Conservation (phyloP, 1,140 invertebrate genomes). For the Lepidurus apus region DNA sequence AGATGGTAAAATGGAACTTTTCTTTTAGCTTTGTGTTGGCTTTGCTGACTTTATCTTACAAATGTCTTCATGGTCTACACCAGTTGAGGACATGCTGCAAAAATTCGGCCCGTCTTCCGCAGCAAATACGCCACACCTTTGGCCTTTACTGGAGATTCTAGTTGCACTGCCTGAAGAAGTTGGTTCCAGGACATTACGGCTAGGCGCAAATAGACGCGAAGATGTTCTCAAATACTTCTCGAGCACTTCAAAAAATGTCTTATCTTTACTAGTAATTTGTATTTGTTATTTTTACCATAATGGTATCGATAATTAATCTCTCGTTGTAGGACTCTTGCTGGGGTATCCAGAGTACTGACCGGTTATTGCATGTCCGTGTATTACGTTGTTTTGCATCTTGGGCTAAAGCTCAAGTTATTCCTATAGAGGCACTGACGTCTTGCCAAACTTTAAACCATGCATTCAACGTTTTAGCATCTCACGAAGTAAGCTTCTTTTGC, state of each 20-base stretch:
- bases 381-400: constrained; percentile 74
- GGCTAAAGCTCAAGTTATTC: constrained; percentile 64
- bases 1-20: constrained; percentile 36
- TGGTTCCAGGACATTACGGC: constrained; percentile 68
- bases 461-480: constrained; percentile 52
- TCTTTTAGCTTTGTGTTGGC: constrained; percentile 74
- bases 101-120: constrained; percentile 49
- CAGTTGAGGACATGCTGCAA: constrained; percentile 76
- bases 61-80: constrained; percentile 86
- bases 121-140: constrained; percentile 52
- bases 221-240: constrained; percentile 59
- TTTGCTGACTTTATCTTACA: constrained; percentile 89
- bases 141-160: constrained; percentile 83
- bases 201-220: constrained; percentile 82
- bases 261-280: constrained; percentile 29
- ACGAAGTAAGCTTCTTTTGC: constrained; percentile 40
- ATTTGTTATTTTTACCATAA: neutral
- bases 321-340: constrained; percentile 31
- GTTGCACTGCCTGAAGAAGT: constrained; percentile 95
- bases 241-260: constrained; percentile 29
- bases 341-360: constrained; percentile 29
- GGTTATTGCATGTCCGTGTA: constrained; percentile 54
- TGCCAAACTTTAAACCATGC: constrained; percentile 52
- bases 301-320: neutral
- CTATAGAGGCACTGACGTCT: constrained; percentile 35